These are phyloP conservation scores for Anadara kagoshimensis DNA, from an alignment of 1,140 invertebrate genomes.

Conservation along the genomic window DNA sequence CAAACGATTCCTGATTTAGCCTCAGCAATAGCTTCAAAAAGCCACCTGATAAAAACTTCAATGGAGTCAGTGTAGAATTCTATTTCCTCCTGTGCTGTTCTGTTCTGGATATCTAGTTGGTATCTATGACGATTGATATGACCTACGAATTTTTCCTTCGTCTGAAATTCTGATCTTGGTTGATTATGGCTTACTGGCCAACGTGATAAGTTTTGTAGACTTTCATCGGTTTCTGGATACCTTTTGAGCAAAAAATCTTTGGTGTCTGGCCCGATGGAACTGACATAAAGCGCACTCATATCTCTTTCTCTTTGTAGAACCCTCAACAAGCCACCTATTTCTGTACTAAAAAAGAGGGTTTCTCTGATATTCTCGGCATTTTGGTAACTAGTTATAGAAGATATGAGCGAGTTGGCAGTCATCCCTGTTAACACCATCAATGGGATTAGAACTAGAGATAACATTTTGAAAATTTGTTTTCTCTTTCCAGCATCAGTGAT, in stretches of 20 bases:
- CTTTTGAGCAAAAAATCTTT: conserved; percentile 43
- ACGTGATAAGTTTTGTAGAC: conserved; percentile 37
- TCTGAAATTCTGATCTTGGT: conserved; percentile 34
- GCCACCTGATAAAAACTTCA: conserved; percentile 47
- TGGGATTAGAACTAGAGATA: conserved; percentile 43
- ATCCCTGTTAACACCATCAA: conserved; percentile 38
- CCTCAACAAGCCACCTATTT: conserved; percentile 44
- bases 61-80: conserved; percentile 46
- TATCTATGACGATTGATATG: conserved; percentile 49
- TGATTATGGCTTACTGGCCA: conserved; percentile 34
- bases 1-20: conserved; percentile 52
- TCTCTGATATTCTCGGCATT: conserved; percentile 30
- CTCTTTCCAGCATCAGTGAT: conserved; percentile 42
- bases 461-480: conserved; percentile 44
- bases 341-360: conserved; percentile 31
- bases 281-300: conserved; percentile 51
- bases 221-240: conserved; percentile 47
- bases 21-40: conserved; percentile 48
- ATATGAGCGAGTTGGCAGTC: conserved; percentile 40
- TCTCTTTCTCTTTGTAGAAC: conserved; percentile 52
- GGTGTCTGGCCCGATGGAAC: conserved; percentile 40
- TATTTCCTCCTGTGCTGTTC: conserved; percentile 40
- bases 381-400: conserved; percentile 35
- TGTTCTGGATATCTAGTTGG: conserved; percentile 40
- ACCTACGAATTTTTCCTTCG: conserved; percentile 40